Evolutionary conservation across 2,888 invertebrate species (phyloP).

Genomic region (Pachliopta kotzebuea): DNA sequence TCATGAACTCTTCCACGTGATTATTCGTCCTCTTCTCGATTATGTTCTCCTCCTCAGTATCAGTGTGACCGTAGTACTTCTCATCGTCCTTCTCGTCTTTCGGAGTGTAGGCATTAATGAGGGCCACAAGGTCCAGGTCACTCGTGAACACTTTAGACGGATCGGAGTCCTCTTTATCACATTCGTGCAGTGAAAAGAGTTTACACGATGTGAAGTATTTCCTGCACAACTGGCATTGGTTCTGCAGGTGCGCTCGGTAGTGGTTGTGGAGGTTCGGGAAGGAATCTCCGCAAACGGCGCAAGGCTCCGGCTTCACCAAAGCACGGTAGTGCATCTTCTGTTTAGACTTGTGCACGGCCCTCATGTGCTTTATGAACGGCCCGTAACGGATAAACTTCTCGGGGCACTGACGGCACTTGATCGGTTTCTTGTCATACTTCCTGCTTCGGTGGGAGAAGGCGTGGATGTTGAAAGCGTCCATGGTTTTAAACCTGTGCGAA

Average conservation of each 20-base stretch:
- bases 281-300: slow-evolving; percentile 80
- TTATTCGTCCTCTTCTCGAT: slow-evolving; percentile 30
- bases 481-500: slow-evolving; percentile 69
- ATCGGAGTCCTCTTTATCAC: slow-evolving; percentile 60
- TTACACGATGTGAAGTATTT: slow-evolving; percentile 70
- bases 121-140: slow-evolving; percentile 52
- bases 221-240: slow-evolving; percentile 73
- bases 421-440: slow-evolving; percentile 69
- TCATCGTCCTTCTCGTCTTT: slow-evolving; percentile 66
- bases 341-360: slow-evolving; percentile 55
- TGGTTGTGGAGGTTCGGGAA: slow-evolving; percentile 83
- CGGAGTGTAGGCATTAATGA: slow-evolving; percentile 64
- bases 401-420: slow-evolving; percentile 65
- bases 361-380: slow-evolving; percentile 70
- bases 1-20: slow-evolving; percentile 29
- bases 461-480: slow-evolving; percentile 74
- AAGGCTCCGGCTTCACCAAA: slow-evolving; percentile 72
- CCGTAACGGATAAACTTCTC: slow-evolving; percentile 72
- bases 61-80: slow-evolving; percentile 63
- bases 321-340: slow-evolving; percentile 71
- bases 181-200: slow-evolving; percentile 57
- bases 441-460: slow-evolving; percentile 71
- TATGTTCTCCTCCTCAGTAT: slow-evolving; percentile 53
- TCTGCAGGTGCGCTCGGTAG: slow-evolving; percentile 80
- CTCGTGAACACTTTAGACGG: slow-evolving; percentile 62